Conservation (phyloP, 1,140 invertebrate species). For the Drosophila tristis region DNA sequence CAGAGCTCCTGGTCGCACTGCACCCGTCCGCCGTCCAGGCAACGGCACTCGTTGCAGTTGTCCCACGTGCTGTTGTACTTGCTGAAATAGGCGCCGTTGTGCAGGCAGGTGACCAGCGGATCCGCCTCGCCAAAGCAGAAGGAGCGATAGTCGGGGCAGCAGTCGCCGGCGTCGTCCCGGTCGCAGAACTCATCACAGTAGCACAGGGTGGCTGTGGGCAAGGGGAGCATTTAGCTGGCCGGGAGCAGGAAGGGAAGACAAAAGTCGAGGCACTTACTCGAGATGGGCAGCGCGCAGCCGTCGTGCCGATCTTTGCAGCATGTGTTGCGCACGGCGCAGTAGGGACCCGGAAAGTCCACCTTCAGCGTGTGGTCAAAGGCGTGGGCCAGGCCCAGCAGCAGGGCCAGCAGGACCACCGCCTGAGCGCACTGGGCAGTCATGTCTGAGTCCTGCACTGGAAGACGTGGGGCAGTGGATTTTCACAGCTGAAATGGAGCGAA, state of each 20-base stretch:
- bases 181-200: constrained; percentile 98
- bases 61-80: constrained; percentile 83
- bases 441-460: constrained; percentile 5
- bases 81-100: constrained; percentile 69
- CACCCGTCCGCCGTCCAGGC: constrained; percentile 86
- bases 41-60: constrained; percentile 93
- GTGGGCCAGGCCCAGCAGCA: constrained; percentile 45
- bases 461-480: no score
- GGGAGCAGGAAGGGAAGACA: background rate
- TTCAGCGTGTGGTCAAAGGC: constrained; percentile 69
- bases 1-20: constrained; percentile 90
- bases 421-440: constrained; percentile 53
- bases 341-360: constrained; percentile 76
- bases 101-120: constrained; percentile 62
- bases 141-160: constrained; percentile 94
- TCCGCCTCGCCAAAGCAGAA: constrained; percentile 87
- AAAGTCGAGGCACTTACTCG: constrained; percentile 77
- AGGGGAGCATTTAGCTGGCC: no score
- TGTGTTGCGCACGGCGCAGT: constrained; percentile 69
- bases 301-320: constrained; percentile 91
- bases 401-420: constrained; percentile 39
- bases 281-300: constrained; percentile 90
- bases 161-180: constrained; percentile 88
- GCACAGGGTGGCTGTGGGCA: constrained; percentile 89
- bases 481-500: no score